These are phyloP conservation scores for Suillia variegata DNA, from an alignment of 2,888 invertebrate species.

Conservation along the genomic window DNA sequence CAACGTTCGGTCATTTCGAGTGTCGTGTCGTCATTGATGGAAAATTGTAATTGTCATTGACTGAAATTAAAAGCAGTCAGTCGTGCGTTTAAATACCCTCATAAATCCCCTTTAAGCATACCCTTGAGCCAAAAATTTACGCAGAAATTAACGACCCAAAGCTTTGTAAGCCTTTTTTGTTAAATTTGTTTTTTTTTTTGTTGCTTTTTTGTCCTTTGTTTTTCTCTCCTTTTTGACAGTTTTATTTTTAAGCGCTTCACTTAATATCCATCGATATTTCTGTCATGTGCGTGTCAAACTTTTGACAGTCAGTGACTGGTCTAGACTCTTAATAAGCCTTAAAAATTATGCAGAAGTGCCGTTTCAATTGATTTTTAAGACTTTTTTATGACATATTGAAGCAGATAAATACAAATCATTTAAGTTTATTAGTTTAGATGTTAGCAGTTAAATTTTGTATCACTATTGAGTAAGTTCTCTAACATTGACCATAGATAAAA, in stretches of 20 bases:
- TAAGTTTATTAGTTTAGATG: too few relatives aligned
- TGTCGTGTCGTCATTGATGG: conserved; percentile 2
- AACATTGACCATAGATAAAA: too few relatives aligned
- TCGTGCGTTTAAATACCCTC: conserved; percentile 9
- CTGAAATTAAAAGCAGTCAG: background rate
- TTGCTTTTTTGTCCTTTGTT: too few relatives aligned
- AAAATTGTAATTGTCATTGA: conserved; percentile 7
- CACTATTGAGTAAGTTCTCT: too few relatives aligned
- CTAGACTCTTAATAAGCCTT: background rate
- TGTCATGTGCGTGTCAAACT: background rate
- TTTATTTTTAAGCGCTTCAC: background rate
- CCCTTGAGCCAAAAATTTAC: background rate
- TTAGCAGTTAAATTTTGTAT: too few relatives aligned
- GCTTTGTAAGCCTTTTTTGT: background rate
- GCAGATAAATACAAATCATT: too few relatives aligned
- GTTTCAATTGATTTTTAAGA: too few relatives aligned
- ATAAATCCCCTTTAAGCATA: background rate
- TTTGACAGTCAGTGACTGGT: background rate
- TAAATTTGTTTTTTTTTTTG: background rate
- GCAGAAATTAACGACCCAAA: background rate
- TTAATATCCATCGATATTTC: conserved; percentile 1
- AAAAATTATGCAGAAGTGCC: too few relatives aligned
- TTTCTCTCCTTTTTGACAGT: too few relatives aligned
- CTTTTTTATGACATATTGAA: too few relatives aligned
- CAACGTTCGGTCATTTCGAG: too few relatives aligned